These are phyloP conservation scores for Arothron firmamentum DNA, from an alignment of 2,113 vertebrate genomes.

Conservation along the genomic window DNA sequence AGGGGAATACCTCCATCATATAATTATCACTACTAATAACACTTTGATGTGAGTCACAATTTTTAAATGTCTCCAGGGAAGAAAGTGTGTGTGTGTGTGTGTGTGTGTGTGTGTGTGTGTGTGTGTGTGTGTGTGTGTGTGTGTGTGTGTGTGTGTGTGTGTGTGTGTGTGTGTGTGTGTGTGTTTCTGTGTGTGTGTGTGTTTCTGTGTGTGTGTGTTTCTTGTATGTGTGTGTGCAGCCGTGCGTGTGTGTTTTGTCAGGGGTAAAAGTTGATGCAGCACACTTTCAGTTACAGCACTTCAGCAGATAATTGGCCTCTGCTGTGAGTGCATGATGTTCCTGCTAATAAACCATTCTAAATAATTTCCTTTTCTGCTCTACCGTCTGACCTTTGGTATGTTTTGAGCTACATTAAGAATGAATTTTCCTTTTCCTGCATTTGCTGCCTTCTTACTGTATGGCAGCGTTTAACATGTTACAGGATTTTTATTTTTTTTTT, in stretches of 20 bases:
- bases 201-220: slow-evolving; percentile 1
- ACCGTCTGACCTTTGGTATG: slow-evolving; percentile 37
- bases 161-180: slow-evolving; percentile 1
- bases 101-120: slow-evolving; percentile 1
- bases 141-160: slow-evolving; percentile 9
- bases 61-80: slow-evolving; percentile 35
- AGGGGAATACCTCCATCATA: slow-evolving; percentile 22
- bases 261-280: slow-evolving; percentile 6
- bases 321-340: slow-evolving; percentile 34
- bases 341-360: slow-evolving; percentile 32
- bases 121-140: slow-evolving; percentile 4
- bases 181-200: slow-evolving; percentile 7
- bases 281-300: slow-evolving; percentile 26
- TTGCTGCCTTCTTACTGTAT: slow-evolving; percentile 15
- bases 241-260: slow-evolving; percentile 3
- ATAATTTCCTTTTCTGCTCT: slow-evolving; percentile 25
- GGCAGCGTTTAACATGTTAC: no score
- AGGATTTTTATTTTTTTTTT: no score
- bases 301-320: slow-evolving; percentile 47
- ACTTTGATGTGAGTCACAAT: slow-evolving; percentile 31
- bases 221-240: no score
- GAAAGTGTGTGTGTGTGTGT: slow-evolving; percentile 7
- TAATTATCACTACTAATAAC: slow-evolving; percentile 43
- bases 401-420: slow-evolving; percentile 5
- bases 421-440: slow-evolving; percentile 7